These are phyloP conservation scores for Pterobdella sp. DNA, from an alignment of 2,888 invertebrate genomes.

Conservation along the genomic window DNA sequence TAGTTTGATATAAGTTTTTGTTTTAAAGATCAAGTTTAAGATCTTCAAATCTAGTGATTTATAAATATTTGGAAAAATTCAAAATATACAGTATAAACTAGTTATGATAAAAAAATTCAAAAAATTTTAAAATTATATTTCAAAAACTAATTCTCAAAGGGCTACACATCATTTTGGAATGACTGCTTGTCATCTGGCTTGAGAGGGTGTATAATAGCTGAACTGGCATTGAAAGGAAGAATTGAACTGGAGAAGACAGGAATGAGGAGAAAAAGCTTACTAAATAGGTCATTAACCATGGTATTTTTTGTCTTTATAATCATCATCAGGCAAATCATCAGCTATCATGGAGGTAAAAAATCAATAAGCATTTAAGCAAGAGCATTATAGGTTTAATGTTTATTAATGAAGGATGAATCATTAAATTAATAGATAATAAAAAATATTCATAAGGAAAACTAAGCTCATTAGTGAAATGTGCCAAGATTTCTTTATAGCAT, in stretches of 20 bases:
- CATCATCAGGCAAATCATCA: neutral
- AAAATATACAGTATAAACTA: too few species aligned
- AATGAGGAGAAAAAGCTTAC: slow-evolving; percentile 76
- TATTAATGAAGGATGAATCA: too few species aligned
- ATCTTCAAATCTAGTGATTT: neutral
- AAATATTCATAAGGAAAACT: too few species aligned
- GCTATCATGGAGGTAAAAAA: too few species aligned
- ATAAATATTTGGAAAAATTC: neutral
- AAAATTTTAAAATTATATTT: too few species aligned
- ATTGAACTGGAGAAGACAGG: slow-evolving; percentile 93
- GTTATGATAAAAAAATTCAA: too few species aligned
- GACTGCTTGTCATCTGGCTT: slow-evolving; percentile 99
- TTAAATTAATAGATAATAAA: too few species aligned
- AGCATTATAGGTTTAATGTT: too few species aligned
- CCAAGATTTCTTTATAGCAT: too few species aligned
- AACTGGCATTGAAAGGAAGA: slow-evolving; percentile 85
- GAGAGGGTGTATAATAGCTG: slow-evolving; percentile 94
- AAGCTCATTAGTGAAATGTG: too few species aligned
- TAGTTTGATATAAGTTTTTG: neutral
- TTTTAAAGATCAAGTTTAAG: neutral
- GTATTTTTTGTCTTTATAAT: neutral
- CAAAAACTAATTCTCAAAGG: too few species aligned
- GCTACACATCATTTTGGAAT: slow-evolving; percentile 86
- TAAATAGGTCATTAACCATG: slow-evolving; percentile 56
- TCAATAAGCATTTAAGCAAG: too few species aligned